A percentile compares a stretch with the other conserved stretches of the same genome.
Conservation (phyloP, 2,888 invertebrate species). For the Scaptomyza polygonia region DNA sequence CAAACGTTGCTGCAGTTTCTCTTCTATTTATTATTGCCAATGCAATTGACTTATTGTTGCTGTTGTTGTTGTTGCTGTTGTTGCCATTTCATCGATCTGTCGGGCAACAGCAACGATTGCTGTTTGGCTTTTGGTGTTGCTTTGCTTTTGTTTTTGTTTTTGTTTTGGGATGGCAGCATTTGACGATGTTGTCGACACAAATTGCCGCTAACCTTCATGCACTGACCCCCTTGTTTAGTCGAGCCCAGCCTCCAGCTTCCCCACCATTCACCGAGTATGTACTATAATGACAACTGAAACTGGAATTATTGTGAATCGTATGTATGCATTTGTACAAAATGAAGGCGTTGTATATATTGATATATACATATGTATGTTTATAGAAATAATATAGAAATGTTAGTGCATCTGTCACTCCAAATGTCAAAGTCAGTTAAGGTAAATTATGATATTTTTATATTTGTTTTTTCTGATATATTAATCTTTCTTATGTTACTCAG, state of each 20-base stretch:
- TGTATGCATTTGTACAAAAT: not conserved
- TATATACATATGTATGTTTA: not conserved
- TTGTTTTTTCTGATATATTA: not conserved
- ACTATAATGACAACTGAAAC: constrained; percentile 34
- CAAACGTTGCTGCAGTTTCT: constrained; percentile 46
- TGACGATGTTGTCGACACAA: constrained; percentile 72
- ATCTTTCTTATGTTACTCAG: not conserved
- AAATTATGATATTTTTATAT: constrained; percentile 11
- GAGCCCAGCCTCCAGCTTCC: constrained; percentile 32
- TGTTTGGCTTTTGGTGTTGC: constrained; percentile 40
- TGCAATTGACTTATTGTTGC: constrained; percentile 75
- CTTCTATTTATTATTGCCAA: constrained; percentile 76
- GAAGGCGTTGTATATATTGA: not conserved
- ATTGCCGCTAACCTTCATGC: constrained; percentile 77
- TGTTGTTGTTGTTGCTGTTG: constrained; percentile 39
- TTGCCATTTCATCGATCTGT: constrained; percentile 66
- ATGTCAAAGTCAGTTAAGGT: constrained; percentile 36
- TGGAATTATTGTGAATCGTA: constrained; percentile 18
- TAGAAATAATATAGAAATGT: constrained; percentile 30
- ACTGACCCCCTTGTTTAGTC: constrained; percentile 68
- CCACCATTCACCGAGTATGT: not conserved
- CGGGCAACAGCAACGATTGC: constrained; percentile 54
- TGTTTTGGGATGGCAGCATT: constrained; percentile 52
- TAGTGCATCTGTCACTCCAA: constrained; percentile 40
- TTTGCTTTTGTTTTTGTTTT: constrained; percentile 63